phyloP scores from a whole-genome alignment of 2,888 invertebrate species.

The Parochlus steinenii region DNA sequence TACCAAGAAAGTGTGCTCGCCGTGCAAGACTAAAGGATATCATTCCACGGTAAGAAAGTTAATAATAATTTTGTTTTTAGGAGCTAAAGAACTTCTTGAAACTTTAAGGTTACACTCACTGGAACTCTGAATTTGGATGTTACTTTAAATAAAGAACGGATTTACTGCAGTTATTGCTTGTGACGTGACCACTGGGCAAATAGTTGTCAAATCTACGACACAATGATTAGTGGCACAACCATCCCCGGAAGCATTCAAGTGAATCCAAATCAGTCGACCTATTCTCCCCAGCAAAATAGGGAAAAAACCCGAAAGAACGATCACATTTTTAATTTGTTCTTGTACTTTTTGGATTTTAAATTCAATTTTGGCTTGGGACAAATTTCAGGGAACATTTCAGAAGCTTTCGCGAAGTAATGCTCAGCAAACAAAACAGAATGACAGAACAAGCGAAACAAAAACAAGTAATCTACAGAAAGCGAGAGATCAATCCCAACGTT shows the following conservation, averaged over 20 bases:
- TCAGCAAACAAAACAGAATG: background rate
- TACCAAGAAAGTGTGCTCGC: conserved; percentile 33
- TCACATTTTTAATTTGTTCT: background rate
- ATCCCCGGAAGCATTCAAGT: conserved; percentile 16
- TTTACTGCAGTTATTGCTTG: conserved; percentile 40
- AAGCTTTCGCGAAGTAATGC: background rate
- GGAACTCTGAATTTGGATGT: conserved; percentile 23
- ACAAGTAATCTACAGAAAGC: too few relatives aligned
- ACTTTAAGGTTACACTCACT: conserved; percentile 31
- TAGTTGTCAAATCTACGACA: conserved; percentile 21
- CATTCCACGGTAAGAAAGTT: conserved; percentile 44
- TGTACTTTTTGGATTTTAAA: conserved; percentile 1
- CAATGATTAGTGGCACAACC: conserved; percentile 1
- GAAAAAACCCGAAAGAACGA: background rate
- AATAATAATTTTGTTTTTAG: conserved; percentile 2
- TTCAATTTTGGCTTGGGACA: conserved; percentile 7
- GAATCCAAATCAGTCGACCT: conserved; percentile 25
- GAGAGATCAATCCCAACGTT: too few relatives aligned
- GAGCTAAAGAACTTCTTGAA: conserved; percentile 1
- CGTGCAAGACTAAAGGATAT: conserved; percentile 49
- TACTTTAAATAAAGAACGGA: conserved; percentile 23
- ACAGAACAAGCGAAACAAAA: too few relatives aligned
- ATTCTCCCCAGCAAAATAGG: conserved; percentile 14
- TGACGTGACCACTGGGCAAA: conserved; percentile 34
- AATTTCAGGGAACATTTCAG: too few relatives aligned